phyloP scores from a whole-genome alignment of 2,797 vertebrate species.

The Pseudomugil tenellus region DNA sequence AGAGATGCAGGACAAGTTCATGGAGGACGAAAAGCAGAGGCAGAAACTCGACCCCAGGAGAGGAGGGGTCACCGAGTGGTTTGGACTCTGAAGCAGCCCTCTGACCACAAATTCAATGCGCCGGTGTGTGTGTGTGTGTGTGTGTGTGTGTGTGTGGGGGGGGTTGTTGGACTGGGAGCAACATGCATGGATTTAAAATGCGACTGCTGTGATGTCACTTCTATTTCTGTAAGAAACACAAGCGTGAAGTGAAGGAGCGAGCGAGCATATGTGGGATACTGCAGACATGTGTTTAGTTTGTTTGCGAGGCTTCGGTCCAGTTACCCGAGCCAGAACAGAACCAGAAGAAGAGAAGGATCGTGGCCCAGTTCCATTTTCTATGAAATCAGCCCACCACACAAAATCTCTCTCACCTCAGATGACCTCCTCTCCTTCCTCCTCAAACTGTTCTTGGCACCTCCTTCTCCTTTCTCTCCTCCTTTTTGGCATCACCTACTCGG shows the following conservation, averaged over 20 bases:
- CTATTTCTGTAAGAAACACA: constrained; percentile 61
- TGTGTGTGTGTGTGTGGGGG: constrained; percentile 11
- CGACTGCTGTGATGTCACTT: constrained; percentile 62
- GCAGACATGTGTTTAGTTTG: constrained; percentile 49
- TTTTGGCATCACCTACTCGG: constrained; percentile 8
- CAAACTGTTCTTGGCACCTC: constrained; percentile 15
- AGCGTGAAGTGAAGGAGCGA: constrained; percentile 52
- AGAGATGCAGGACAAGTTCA: constrained; percentile 81
- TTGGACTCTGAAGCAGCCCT: constrained; percentile 84
- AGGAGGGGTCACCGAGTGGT: constrained; percentile 92
- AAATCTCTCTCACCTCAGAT: constrained; percentile 70
- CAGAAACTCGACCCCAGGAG: constrained; percentile 86
- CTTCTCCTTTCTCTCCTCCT: constrained; percentile 29
- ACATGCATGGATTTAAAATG: constrained; percentile 50
- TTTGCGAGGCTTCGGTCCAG: constrained; percentile 50
- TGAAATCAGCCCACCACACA: constrained; percentile 64
- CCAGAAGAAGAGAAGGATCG: constrained; percentile 66
- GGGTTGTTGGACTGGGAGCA: constrained; percentile 39
- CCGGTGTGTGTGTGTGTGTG: constrained; percentile 14
- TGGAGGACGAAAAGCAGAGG: constrained; percentile 85
- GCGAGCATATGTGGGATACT: constrained; percentile 48
- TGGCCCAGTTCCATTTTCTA: constrained; percentile 63
- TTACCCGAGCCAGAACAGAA: constrained; percentile 61
- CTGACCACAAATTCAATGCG: constrained; percentile 36
- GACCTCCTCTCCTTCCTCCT: constrained; percentile 53